Evolutionary conservation across 1,140 invertebrate genomes (phyloP).

Genomic region (Melitaea cinxia): DNA sequence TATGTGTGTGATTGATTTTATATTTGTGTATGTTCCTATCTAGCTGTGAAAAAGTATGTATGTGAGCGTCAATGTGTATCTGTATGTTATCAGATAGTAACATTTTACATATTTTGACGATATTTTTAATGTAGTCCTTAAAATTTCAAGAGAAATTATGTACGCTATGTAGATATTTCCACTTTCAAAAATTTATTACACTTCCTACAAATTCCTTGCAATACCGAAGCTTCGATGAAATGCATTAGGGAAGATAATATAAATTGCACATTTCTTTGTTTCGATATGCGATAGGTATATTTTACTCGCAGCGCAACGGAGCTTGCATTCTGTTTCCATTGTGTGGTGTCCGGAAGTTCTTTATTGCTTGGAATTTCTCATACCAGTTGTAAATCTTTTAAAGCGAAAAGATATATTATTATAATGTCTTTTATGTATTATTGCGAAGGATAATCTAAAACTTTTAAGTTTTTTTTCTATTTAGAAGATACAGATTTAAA

Average conservation of each 20-base stretch:
- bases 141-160: no score
- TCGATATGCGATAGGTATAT: conserved; percentile 22
- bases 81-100: no score
- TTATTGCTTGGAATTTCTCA: conserved; percentile 5
- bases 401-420: neutral
- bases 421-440: neutral
- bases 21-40: no score
- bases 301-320: neutral
- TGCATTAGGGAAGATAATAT: conserved; percentile 16
- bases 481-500: no score
- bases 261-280: conserved; percentile 22
- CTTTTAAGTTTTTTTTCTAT: no score
- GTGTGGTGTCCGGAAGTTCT: conserved; percentile 3
- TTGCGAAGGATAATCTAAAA: neutral
- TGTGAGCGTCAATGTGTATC: no score
- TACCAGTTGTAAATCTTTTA: neutral
- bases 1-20: neutral
- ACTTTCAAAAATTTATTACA: conserved; percentile 7
- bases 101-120: no score
- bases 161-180: neutral
- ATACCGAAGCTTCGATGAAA: conserved; percentile 12
- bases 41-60: no score
- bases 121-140: no score
- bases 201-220: neutral
- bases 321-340: conserved; percentile 10